Base-by-base conservation (phyloP, 2,113 vertebrate species). In the Chitala chitala region DNA sequence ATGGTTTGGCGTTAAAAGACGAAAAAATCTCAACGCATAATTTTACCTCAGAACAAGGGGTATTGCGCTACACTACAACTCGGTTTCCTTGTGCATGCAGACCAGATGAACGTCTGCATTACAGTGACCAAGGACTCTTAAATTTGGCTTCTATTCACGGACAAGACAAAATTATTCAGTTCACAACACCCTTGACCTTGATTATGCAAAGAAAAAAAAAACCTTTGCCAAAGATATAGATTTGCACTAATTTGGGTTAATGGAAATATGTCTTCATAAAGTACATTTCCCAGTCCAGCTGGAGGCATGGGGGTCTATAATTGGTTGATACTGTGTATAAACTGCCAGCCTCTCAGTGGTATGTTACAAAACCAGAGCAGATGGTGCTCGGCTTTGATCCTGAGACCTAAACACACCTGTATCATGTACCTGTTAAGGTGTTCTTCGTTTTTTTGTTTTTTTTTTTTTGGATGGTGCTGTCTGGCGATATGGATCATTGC, bases 11-110 rank as follows among this genome's bases (percentile, higher is more conserved):
- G 59, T 63, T 63, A 38, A 33, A 63, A 63, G 59, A 63, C 33
- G 59, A 63, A 63, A 63, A 33, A 20, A 63, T 63, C 59, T n/a
- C 17, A 63, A 38, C 33, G 38, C 59, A 36, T 63, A 36, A 63
- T 36, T 29, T 63, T 63, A 33, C 59, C 59, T 63, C 59, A 63
- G 59, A 63, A 36, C 59, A 63, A 63, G 59, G 38, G 20, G 38
- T 63, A 17, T n/a, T 33, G 38, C 59, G 17, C 31, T 29, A 63
- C 31, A 63, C 17, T 63, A n/a, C n/a, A n/a, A n/a, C n/a, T n/a
- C n/a, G n/a, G n/a, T n/a, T n/a, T n/a, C n/a, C n/a, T n/a, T n/a
- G n/a, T 38, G 58, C n/a, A 61, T 61, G 36, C 15, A 63, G 59
- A 36, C 38, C 59, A 63, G 59, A 63, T 15, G 20, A 63, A 63